Base-by-base conservation (phyloP, 2,797 vertebrate species). In the Onychomys arenicola region DNA sequence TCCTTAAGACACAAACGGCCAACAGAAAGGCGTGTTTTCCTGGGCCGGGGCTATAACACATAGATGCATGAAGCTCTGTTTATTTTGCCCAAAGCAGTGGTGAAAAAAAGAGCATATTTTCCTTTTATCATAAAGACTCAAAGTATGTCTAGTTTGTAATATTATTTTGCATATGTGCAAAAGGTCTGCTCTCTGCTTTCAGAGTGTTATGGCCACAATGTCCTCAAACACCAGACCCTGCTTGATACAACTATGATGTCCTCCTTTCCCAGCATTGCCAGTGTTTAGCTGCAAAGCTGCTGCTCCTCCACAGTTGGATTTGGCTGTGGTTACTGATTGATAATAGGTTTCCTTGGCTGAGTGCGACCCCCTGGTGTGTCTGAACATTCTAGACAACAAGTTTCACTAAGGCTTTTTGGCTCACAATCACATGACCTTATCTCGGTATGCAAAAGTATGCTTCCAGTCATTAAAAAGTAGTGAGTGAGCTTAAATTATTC, bases 341-440 rank as follows among this genome's bases (percentile, higher is more conserved):
- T 69, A 63, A 92, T 43, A 14, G 23, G 57, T 43, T 37, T 27
- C 27, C 14, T n/a, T 32, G 81, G 37, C 49, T 93, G 34, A 2
- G n/a, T 76, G 46, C 78, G 57, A 61, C 65, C 55, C 21, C 63
- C 34, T 75, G 84, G 76, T 40, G 73, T 80, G n/a, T 49, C 87
- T 89, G 87, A 90, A 63, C 80, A 92, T 93, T 94, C 78, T 43
- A 75, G 69, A 82, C 61, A 77, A 73, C 49, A 3, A 16, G 29
- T 77, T 75, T 95, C 76, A 73, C 57, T 37, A 21, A 76, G 89
- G 27, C 69, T 81, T 93, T 81, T 61, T 49, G 78, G 40, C 46
- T 80, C 34, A 37, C 81, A 23, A 69, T 94, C 63, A 29, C 84
- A 76, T 29, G 78, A 73, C 43, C 69, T 97, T 55, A 92, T 75